Evolutionary conservation across 1,140 invertebrate genomes (phyloP), one percentile per base, ranked within the genome.

Genomic region (Tachypleus tridentatus): DNA sequence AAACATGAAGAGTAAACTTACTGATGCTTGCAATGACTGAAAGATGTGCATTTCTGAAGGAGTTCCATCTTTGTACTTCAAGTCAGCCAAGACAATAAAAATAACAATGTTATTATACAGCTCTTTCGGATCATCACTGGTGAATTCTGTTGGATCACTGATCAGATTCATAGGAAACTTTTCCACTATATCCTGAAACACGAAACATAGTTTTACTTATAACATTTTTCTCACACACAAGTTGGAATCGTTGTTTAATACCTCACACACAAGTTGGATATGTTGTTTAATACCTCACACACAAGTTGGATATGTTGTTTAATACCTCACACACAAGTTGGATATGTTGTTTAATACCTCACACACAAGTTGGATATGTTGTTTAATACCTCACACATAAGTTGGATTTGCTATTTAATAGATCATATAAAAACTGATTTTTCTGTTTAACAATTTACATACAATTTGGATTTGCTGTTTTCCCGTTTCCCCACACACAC

Each of bases 61-160:
- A 65, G 77, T 78, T 70, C 72, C 74, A 70, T 74, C 80, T 72
- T 73, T 76, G 74, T 78, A 73, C 54, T 75, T 77, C 52, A 84
- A 83, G 70, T 84, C 83, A 58, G 77, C 74, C 51, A 75, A 75
- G 51, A 98, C 93, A 64, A 96, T 93, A 78, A 98, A 99, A 47
- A 98, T 88, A 70, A 99, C 80, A 72, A 99, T 93, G 77, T 99
- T 99, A 79, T 98, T 98, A 79, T 98, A 99, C 74, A 97, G 86
- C 77, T 99, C 95, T 78, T 91, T 90, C 8, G 91, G 89, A 78
- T 98, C 93, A 60, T 91, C 86, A 65, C 91, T 94, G n/a, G 91
- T 93, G 76, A 98, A 97, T 4, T 95, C 93, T 5, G 93, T 97
- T 0, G 96, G 96, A 69, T 96, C 90, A 75, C 93, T 86, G 57